Conservation (phyloP, 2,113 vertebrate species). For the Hyla sarda region DNA sequence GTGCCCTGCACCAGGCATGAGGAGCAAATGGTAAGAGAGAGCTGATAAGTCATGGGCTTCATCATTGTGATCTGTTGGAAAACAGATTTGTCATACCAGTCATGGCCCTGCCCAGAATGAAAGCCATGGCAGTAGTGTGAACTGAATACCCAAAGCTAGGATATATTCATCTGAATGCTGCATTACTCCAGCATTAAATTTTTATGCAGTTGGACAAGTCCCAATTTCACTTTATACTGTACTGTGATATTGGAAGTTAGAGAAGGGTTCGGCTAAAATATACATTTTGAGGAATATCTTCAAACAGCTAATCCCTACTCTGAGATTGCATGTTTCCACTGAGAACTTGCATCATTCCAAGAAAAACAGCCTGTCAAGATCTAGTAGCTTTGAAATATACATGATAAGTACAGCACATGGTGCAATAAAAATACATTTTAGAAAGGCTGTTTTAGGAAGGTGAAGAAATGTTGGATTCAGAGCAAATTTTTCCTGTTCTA, state of each 20-base stretch:
- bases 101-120: background rate
- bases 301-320: conserved; percentile 46
- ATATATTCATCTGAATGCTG: background rate
- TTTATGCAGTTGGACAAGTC: background rate
- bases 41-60: background rate
- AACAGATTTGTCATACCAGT: background rate
- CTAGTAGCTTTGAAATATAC: conserved; percentile 55
- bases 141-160: background rate
- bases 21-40: too few species aligned
- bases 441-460: conserved; percentile 44
- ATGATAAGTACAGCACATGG: conserved; percentile 53
- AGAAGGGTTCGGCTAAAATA: background rate
- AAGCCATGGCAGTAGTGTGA: background rate
- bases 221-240: background rate
- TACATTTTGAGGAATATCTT: conserved; percentile 35
- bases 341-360: conserved; percentile 39
- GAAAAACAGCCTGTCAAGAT: conserved; percentile 48
- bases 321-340: conserved; percentile 34
- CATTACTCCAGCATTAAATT: background rate
- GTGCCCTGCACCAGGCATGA: too few species aligned
- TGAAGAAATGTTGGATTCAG: conserved; percentile 51
- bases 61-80: background rate
- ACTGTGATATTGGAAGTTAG: conserved; percentile 17
- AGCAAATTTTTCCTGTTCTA: conserved; percentile 51
- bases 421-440: conserved; percentile 30